Percentiles rank a stretch among this genome's conserved stretches.
Evolutionary conservation across 2,888 invertebrate genomes (phyloP).

Genomic region (Oscheius onirici): DNA sequence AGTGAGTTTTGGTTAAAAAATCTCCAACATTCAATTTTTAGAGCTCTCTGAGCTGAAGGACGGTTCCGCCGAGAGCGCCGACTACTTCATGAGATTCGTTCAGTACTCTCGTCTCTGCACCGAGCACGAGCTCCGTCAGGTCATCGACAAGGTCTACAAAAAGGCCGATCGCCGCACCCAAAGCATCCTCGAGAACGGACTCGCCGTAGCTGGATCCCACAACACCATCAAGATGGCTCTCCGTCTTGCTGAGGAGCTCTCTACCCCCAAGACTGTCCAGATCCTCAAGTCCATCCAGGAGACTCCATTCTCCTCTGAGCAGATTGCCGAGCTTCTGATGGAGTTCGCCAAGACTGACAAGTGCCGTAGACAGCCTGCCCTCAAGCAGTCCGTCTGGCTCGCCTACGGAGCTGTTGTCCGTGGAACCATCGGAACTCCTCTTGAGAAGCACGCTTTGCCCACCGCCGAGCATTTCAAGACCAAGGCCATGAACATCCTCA

Average conservation of each 20-base stretch:
- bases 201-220: slow-evolving; percentile 57
- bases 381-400: slow-evolving; percentile 55
- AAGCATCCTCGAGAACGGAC: slow-evolving; percentile 50
- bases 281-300: slow-evolving; percentile 55
- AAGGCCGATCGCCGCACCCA: slow-evolving; percentile 41
- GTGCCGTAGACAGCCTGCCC: slow-evolving; percentile 30
- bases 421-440: slow-evolving; percentile 36
- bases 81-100: slow-evolving; percentile 46
- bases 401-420: slow-evolving; percentile 45
- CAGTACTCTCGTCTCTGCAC: slow-evolving; percentile 57
- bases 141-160: slow-evolving; percentile 47
- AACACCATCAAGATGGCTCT: slow-evolving; percentile 50
- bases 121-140: slow-evolving; percentile 50
- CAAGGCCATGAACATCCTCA: slow-evolving; percentile 47
- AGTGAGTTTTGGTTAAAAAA: too few relatives aligned
- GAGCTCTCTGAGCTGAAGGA: slow-evolving; percentile 43
- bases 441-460: slow-evolving; percentile 35
- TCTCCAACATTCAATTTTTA: too few relatives aligned
- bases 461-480: slow-evolving; percentile 47
- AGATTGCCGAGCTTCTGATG: slow-evolving; percentile 42
- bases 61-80: slow-evolving; percentile 37
- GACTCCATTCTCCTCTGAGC: slow-evolving; percentile 49
- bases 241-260: slow-evolving; percentile 39
- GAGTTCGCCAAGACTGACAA: slow-evolving; percentile 39
- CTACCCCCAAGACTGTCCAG: slow-evolving; percentile 41